A percentile compares a stretch with the other conserved stretches of the same genome.
phyloP scores from a whole-genome alignment of 2,888 invertebrate species.

The Nemoura dubitans region DNA sequence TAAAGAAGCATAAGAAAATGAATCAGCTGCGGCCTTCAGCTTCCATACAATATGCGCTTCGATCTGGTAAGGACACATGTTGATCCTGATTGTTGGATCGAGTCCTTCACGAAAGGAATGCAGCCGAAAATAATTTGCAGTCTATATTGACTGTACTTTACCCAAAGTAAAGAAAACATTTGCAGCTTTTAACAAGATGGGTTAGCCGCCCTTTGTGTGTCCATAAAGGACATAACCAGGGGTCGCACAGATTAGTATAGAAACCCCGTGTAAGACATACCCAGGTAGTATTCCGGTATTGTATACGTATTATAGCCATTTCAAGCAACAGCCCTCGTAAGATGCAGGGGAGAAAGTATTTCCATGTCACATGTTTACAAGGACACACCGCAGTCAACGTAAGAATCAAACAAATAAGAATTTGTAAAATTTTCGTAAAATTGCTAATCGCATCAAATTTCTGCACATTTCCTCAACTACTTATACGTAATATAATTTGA shows the following conservation, averaged over 20 bases:
- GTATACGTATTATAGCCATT: neutral
- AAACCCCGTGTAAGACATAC: neutral
- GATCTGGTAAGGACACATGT: neutral
- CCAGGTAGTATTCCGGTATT: neutral
- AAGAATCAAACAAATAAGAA: too few relatives aligned
- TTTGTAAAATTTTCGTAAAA: too few relatives aligned
- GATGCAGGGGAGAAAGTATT: neutral
- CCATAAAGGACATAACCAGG: neutral
- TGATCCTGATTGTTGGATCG: neutral
- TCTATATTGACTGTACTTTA: neutral
- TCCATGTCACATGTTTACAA: neutral
- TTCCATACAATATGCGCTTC: neutral
- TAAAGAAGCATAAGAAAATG: neutral
- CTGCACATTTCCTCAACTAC: too few relatives aligned
- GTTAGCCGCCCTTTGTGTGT: slow-evolving; percentile 3
- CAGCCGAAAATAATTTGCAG: neutral
- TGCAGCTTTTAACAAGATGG: slow-evolving; percentile 33
- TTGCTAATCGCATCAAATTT: too few relatives aligned
- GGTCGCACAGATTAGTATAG: neutral
- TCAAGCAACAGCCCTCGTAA: neutral
- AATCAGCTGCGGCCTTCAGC: neutral
- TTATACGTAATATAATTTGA: too few relatives aligned
- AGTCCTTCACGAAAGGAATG: neutral
- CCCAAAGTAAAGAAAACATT: slow-evolving; percentile 36
- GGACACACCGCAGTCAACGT: neutral